Percentiles rank a stretch among this genome's conserved stretches.
phyloP scores from a whole-genome alignment of 1,140 invertebrate species.

The Musca domestica region DNA sequence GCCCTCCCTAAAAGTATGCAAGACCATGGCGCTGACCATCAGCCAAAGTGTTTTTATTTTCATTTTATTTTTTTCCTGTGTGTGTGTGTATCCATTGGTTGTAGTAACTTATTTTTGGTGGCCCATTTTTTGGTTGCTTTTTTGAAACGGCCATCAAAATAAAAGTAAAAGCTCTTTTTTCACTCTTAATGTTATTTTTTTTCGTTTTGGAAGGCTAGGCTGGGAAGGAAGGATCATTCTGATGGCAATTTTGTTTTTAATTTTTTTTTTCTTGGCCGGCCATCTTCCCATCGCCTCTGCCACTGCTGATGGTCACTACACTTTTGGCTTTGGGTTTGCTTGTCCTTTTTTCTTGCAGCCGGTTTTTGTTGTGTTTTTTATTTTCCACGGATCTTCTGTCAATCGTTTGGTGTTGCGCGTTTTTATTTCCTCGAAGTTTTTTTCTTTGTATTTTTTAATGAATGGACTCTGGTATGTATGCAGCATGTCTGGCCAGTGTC shows the following conservation, averaged over 20 bases:
- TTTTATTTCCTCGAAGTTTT: not conserved
- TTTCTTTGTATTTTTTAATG: too few relatives aligned
- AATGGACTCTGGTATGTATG: not conserved
- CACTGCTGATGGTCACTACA: not conserved
- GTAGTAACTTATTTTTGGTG: conserved; percentile 8
- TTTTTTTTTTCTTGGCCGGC: not conserved
- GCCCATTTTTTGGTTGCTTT: conserved; percentile 8
- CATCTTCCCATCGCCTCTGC: too few relatives aligned
- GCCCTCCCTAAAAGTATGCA: not conserved
- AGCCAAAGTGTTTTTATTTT: not conserved
- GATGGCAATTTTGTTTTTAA: not conserved
- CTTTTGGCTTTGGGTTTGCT: too few relatives aligned
- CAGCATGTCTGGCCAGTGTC: not conserved
- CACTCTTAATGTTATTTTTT: not conserved
- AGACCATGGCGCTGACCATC: not conserved
- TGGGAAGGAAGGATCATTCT: not conserved
- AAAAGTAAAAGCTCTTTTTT: conserved; percentile 13
- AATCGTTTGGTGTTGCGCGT: not conserved
- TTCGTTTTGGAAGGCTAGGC: not conserved
- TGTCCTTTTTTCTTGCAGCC: not conserved
- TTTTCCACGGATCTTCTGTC: not conserved
- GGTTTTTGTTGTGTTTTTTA: not conserved
- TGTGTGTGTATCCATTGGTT: too few relatives aligned
- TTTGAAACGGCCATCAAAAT: not conserved
- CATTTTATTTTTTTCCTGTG: not conserved